Evolutionary conservation across 2,113 vertebrate species (phyloP).

Genomic region (Melanotaenia duboulayi): DNA sequence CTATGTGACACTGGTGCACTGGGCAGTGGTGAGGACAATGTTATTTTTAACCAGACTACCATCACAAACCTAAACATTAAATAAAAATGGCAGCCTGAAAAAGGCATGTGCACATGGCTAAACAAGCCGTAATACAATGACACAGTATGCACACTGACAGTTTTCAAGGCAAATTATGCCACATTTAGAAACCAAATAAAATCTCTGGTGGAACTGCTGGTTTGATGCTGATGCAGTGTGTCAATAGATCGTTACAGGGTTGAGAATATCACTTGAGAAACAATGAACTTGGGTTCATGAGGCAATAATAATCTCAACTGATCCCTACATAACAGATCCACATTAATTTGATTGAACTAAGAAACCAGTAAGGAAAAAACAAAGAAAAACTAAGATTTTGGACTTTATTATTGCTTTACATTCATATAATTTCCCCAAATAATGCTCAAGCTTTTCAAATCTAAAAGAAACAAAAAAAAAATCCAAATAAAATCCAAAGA

Average conservation of each 20-base stretch:
- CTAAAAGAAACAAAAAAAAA: no score
- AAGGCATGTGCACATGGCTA: slow-evolving; percentile 16
- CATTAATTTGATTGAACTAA: no score
- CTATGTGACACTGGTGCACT: background rate
- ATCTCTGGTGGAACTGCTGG: slow-evolving; percentile 1
- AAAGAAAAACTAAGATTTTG: no score
- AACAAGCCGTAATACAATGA: slow-evolving; percentile 14
- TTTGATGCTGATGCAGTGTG: slow-evolving; percentile 40
- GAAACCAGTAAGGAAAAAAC: no score
- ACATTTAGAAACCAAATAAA: slow-evolving; percentile 11
- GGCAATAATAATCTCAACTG: no score
- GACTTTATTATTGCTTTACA: no score
- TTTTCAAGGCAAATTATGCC: slow-evolving; percentile 13
- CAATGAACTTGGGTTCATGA: background rate
- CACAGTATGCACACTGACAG: background rate
- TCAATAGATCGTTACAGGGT: slow-evolving; percentile 2
- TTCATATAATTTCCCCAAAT: no score
- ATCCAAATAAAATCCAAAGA: no score
- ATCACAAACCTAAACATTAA: slow-evolving; percentile 25
- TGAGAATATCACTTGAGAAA: background rate
- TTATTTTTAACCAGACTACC: slow-evolving; percentile 27
- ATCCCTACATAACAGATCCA: no score
- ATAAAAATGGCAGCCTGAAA: slow-evolving; percentile 18
- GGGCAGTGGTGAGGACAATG: slow-evolving; percentile 5
- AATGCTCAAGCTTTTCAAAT: no score